These are phyloP conservation scores for Lepas anatifera DNA, from an alignment of 2,888 invertebrate species.

Conservation along the genomic window DNA sequence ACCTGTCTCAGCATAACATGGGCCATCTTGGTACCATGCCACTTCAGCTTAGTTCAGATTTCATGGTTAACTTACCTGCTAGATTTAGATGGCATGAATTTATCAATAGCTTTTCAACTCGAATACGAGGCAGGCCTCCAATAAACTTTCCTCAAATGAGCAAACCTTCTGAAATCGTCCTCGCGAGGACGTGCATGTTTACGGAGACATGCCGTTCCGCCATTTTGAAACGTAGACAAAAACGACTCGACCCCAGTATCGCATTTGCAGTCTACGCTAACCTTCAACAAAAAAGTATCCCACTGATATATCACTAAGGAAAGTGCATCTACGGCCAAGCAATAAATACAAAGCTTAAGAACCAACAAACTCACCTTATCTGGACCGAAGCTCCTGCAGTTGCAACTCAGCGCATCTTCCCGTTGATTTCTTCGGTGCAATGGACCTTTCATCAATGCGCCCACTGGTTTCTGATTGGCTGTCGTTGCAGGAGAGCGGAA, in stretches of 20 bases:
- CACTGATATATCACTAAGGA: no score
- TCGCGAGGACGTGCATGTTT: neutral
- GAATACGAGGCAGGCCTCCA: no score
- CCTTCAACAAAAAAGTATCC: neutral
- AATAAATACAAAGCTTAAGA: no score
- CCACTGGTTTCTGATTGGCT: conserved; percentile 12
- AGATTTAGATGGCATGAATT: no score
- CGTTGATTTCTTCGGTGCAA: conserved; percentile 12
- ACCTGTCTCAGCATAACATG: no score
- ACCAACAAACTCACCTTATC: neutral
- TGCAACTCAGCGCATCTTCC: conserved; percentile 7
- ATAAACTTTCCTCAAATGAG: no score
- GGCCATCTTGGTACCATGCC: no score
- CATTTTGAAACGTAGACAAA: conserved; percentile 12
- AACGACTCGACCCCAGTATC: conserved; percentile 6
- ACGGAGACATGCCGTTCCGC: conserved; percentile 6
- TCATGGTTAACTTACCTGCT: no score
- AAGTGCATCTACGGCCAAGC: no score
- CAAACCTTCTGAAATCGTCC: no score
- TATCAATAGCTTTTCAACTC: no score
- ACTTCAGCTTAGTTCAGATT: no score
- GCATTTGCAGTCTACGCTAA: neutral
- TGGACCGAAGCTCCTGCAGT: neutral
- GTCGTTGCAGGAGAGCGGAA: conserved; percentile 1
- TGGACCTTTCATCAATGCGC: conserved; percentile 11